A percentile compares a stretch with the other conserved stretches of the same genome.
Conservation (phyloP, 2,113 vertebrate genomes). For the Chionis minor region DNA sequence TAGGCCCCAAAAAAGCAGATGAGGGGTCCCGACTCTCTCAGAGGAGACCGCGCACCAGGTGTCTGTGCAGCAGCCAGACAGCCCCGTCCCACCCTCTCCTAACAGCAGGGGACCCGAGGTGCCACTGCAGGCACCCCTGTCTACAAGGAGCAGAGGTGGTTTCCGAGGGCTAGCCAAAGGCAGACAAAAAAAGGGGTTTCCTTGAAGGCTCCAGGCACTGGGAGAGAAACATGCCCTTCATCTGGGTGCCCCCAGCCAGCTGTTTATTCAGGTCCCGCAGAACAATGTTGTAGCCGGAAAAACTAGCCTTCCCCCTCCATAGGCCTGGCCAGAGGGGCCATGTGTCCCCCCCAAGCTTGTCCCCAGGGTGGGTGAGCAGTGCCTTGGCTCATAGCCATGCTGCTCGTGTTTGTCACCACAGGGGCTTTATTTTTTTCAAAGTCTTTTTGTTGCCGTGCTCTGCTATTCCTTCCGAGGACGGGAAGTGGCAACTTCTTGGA, state of each 20-base stretch:
- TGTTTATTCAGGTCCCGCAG: slow-evolving; percentile 45
- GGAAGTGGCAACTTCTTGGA: background rate
- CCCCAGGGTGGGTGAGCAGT: background rate
- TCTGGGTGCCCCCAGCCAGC: background rate
- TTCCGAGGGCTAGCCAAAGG: background rate
- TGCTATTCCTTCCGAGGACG: background rate
- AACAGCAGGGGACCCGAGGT: rapidly evolving
- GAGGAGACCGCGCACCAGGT: background rate
- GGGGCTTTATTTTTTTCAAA: background rate
- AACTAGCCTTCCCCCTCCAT: background rate
- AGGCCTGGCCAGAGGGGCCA: background rate
- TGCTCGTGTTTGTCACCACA: slow-evolving; percentile 31
- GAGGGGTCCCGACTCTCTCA: background rate
- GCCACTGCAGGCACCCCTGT: background rate
- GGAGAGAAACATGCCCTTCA: background rate
- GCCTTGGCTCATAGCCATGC: slow-evolving; percentile 17
- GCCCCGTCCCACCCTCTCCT: background rate
- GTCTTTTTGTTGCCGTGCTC: background rate
- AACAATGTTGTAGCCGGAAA: background rate
- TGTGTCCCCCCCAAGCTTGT: background rate
- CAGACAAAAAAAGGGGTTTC: background rate
- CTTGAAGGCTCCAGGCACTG: background rate
- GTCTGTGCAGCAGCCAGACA: background rate
- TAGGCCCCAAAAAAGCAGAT: background rate
- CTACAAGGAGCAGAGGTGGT: background rate